Percentiles rank a stretch among this genome's conserved stretches.
phyloP scores from a whole-genome alignment of 2,888 invertebrate genomes.

The Itoplectis maculator region DNA sequence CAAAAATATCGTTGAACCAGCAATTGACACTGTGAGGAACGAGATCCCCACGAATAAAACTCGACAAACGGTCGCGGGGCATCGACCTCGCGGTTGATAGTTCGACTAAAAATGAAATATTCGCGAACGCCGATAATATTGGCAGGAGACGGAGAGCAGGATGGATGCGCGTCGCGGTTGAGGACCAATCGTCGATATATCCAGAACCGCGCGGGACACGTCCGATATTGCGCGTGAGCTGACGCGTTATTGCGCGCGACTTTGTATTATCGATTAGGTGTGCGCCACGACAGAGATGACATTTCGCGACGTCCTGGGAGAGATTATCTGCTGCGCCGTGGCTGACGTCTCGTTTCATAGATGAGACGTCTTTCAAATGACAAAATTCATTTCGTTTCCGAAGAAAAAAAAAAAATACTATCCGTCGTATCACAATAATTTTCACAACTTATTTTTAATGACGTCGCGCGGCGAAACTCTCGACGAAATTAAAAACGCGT shows the following conservation, averaged over 20 bases:
- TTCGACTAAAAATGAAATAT: background rate
- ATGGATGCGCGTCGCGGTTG: conserved; percentile 9
- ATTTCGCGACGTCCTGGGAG: conserved; percentile 17
- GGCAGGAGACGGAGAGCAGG: background rate
- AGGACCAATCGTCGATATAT: conserved; percentile 31
- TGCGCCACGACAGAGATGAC: conserved; percentile 41
- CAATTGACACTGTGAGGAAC: background rate
- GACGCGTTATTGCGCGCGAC: conserved; percentile 23
- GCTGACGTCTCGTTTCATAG: too few species aligned
- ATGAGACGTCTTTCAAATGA: too few species aligned
- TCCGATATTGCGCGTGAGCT: conserved; percentile 25
- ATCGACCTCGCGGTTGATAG: background rate
- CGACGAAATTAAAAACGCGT: conserved; percentile 43
- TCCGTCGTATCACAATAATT: conserved; percentile 23
- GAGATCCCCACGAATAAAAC: background rate
- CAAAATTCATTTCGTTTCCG: too few species aligned
- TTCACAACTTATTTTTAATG: conserved; percentile 18
- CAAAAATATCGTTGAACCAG: background rate
- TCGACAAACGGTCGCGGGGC: background rate
- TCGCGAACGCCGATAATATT: background rate
- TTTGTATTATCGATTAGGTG: conserved; percentile 32
- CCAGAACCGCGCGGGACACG: conserved; percentile 24
- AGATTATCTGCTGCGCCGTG: conserved; percentile 28
- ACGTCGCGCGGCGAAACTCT: conserved; percentile 32
- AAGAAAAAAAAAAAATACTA: too few species aligned